These are phyloP conservation scores for Cremastinae sp. DNA, from an alignment of 2,888 invertebrate genomes.

Conservation along the genomic window DNA sequence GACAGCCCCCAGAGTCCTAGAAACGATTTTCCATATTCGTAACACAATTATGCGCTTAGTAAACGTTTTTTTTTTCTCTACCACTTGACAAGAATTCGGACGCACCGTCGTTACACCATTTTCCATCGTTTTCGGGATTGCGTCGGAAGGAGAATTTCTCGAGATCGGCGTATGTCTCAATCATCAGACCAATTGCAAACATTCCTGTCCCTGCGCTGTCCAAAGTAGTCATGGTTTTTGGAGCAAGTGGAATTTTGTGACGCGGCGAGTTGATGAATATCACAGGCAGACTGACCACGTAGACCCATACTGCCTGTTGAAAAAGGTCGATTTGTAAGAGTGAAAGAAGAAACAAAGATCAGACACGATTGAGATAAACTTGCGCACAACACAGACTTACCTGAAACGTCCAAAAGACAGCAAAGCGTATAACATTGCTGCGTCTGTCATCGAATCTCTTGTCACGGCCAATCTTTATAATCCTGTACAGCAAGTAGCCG, in stretches of 20 bases:
- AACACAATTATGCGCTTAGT: not conserved
- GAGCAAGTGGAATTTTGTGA: slow-evolving; percentile 88
- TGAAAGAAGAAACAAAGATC: not conserved
- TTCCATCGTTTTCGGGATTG: slow-evolving; percentile 93
- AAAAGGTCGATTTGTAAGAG: slow-evolving; percentile 62
- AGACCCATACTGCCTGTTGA: slow-evolving; percentile 93
- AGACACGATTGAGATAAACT: not conserved
- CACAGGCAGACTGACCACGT: slow-evolving; percentile 93
- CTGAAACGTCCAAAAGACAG: slow-evolving; percentile 96
- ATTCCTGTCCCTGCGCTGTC: slow-evolving; percentile 93
- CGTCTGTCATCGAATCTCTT: slow-evolving; percentile 94
- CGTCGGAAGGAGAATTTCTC: slow-evolving; percentile 96
- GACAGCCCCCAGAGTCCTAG: slow-evolving; percentile 92
- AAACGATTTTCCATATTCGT: not conserved
- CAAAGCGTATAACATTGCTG: slow-evolving; percentile 92
- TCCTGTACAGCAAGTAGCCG: slow-evolving; percentile 93
- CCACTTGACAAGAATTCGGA: not conserved
- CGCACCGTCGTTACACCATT: slow-evolving; percentile 94
- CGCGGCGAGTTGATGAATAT: slow-evolving; percentile 94
- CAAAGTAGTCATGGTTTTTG: slow-evolving; percentile 92
- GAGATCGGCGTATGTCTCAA: slow-evolving; percentile 94
- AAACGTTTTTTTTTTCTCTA: not conserved
- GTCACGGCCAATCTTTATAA: slow-evolving; percentile 94
- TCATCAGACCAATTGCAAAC: slow-evolving; percentile 91
- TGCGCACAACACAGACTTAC: slow-evolving; percentile 77